Conservation (phyloP, 1,140 invertebrate species). For the Hestina assimilis region DNA sequence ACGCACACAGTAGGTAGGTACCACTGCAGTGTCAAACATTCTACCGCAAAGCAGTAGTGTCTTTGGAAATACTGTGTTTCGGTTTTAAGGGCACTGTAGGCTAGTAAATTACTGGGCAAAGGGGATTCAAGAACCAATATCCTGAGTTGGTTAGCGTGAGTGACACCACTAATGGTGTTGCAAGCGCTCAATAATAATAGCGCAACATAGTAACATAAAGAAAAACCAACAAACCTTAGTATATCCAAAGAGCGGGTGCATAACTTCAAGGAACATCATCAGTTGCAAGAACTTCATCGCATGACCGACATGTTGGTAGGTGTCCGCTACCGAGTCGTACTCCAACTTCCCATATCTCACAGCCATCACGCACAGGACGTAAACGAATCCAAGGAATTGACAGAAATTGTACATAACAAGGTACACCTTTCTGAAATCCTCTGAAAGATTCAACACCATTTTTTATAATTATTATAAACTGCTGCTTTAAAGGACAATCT, state of each 20-base stretch:
- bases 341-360: slow-evolving; percentile 88
- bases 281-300: slow-evolving; percentile 91
- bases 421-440: slow-evolving; percentile 91
- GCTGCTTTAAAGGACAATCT: too few relatives aligned
- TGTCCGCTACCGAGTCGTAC: slow-evolving; percentile 84
- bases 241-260: slow-evolving; percentile 94
- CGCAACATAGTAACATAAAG: neutral
- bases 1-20: slow-evolving; percentile 3
- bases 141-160: neutral
- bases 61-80: neutral
- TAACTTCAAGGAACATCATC: slow-evolving; percentile 91
- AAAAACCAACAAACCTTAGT: slow-evolving; percentile 81
- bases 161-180: too few relatives aligned
- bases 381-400: slow-evolving; percentile 93
- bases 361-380: slow-evolving; percentile 86
- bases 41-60: too few relatives aligned
- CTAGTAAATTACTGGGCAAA: too few relatives aligned
- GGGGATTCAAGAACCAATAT: too few relatives aligned
- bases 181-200: neutral
- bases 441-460: slow-evolving; percentile 73
- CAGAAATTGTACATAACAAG: slow-evolving; percentile 93
- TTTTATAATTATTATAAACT: neutral
- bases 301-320: slow-evolving; percentile 87
- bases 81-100: too few relatives aligned
- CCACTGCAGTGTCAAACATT: too few relatives aligned